Percentiles rank a stretch among this genome's conserved stretches.
phyloP scores from a whole-genome alignment of 2,888 invertebrate species.

The Lasioglossum leucozonium region DNA sequence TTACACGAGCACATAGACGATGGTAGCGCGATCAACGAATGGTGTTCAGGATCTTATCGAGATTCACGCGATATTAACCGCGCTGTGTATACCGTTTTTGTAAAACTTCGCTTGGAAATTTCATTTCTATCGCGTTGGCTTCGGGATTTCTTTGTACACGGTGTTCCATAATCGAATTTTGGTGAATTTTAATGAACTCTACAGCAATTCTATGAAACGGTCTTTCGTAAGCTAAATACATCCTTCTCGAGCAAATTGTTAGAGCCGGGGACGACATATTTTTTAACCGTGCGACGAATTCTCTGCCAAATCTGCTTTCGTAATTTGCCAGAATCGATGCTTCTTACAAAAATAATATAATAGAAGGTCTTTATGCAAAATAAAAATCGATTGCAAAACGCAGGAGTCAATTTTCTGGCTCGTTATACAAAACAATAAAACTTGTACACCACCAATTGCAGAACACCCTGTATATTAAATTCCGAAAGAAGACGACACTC shows the following conservation, averaged over 20 bases:
- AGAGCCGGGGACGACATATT: too few relatives aligned
- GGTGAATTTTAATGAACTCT: background rate
- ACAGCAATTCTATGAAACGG: background rate
- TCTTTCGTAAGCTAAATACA: too few relatives aligned
- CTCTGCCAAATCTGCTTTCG: too few relatives aligned
- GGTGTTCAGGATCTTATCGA: constrained; percentile 30
- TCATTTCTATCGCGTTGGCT: background rate
- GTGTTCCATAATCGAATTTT: background rate
- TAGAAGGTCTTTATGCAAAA: background rate
- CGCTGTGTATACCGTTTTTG: background rate
- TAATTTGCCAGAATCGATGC: too few relatives aligned
- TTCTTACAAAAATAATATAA: too few relatives aligned
- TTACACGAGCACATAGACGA: background rate
- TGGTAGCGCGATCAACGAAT: background rate
- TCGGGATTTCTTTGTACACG: background rate
- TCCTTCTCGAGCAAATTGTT: background rate
- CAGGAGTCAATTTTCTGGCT: too few relatives aligned
- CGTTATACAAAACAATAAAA: background rate
- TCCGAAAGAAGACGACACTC: background rate
- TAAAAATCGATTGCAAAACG: too few relatives aligned
- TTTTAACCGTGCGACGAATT: too few relatives aligned
- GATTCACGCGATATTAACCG: background rate
- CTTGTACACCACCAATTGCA: background rate
- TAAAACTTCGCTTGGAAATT: background rate
- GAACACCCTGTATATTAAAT: background rate